Percentiles rank a stretch among this genome's conserved stretches.
These are phyloP conservation scores for Drosophila auraria DNA, from an alignment of 1,140 invertebrate genomes.

Conservation along the genomic window DNA sequence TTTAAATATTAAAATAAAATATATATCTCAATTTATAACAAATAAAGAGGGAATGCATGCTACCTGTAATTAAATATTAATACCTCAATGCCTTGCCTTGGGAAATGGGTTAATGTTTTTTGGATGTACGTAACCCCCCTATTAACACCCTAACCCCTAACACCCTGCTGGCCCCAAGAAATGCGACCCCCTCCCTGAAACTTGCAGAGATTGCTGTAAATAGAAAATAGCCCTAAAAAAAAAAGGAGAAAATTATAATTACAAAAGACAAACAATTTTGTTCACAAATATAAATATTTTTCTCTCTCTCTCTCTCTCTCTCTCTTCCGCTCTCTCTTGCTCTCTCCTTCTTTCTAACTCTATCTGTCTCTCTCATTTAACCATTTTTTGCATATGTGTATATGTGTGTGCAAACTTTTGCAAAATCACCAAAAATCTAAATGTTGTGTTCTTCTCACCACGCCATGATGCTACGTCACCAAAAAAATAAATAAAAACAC, in stretches of 20 bases:
- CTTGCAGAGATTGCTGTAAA: slow-evolving; percentile 29
- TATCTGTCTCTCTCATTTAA: slow-evolving; percentile 26
- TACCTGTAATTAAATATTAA: background rate
- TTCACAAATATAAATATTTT: slow-evolving; percentile 66
- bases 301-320: slow-evolving; percentile 60
- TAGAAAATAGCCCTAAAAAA: slow-evolving; percentile 6
- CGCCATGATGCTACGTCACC: slow-evolving; percentile 33
- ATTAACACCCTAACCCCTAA: slow-evolving; percentile 21
- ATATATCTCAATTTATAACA: background rate
- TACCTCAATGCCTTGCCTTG: background rate
- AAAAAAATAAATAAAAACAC: slow-evolving; percentile 12
- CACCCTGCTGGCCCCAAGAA: slow-evolving; percentile 7
- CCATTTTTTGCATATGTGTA: slow-evolving; percentile 40
- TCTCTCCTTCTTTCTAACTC: slow-evolving; percentile 21
- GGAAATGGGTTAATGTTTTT: slow-evolving; percentile 17
- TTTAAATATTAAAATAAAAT: background rate
- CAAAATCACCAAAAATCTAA: slow-evolving; percentile 48
- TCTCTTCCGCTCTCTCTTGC: slow-evolving; percentile 40
- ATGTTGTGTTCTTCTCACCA: slow-evolving; percentile 40
- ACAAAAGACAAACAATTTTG: slow-evolving; percentile 20
- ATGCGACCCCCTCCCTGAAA: background rate
- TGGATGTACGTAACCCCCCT: slow-evolving; percentile 4
- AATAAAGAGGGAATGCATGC: slow-evolving; percentile 3
- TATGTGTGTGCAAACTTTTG: slow-evolving; percentile 38
- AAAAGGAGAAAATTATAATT: slow-evolving; percentile 21